Evolutionary conservation across 2,888 invertebrate genomes (phyloP), one percentile per base, ranked within the genome.

Genomic region (Frankliniella fusca): DNA sequence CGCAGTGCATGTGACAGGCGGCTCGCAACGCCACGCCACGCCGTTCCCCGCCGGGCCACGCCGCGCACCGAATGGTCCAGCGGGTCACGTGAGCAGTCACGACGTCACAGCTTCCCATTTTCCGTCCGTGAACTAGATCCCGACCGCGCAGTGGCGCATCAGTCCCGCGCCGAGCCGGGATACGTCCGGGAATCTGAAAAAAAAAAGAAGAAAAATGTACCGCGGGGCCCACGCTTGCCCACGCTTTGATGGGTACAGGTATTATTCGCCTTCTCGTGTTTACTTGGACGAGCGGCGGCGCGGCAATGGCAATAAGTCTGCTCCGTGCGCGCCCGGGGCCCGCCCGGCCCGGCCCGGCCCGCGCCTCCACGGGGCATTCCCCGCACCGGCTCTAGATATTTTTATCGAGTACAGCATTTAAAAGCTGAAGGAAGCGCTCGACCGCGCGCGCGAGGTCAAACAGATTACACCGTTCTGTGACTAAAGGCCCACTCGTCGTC

Each of bases 101-200:
- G 9, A 76, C 70, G 70, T 76, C 70, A 76, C 70, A 23, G 27
- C 70, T 76, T 76, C 70, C 70, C 23, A 76, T 76, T 76, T 76
- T 76, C 70, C 70, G 70, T 76, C 70, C 70, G 70, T 76, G 70
- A 76, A 76, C 70, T 27, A 76, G 70, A 76, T 76, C 27, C 70
- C 70, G 27, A 11, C 61, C 18, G 61, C 61, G 61, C 20, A 18
- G 20, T 61, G 61, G 20, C 20, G 61, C 61, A 61, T 61, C 61
- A 61, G 18, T n/a, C 18, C 61, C 61, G 15, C 20, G 61, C 61
- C 61, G 61, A 18, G 61, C n/a, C 61, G 20, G 15, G n/a, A 15
- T n/a, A 15, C 15, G 18, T 54, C 18, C 61, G 61, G 15, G 15
- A 18, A 18, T 15, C 61, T 18, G 38, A 38, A 38, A 38, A 38